Evolutionary conservation across 1,140 invertebrate genomes (phyloP), one percentile per base, ranked within the genome.

Genomic region (Caenorhabditis inopinata): DNA sequence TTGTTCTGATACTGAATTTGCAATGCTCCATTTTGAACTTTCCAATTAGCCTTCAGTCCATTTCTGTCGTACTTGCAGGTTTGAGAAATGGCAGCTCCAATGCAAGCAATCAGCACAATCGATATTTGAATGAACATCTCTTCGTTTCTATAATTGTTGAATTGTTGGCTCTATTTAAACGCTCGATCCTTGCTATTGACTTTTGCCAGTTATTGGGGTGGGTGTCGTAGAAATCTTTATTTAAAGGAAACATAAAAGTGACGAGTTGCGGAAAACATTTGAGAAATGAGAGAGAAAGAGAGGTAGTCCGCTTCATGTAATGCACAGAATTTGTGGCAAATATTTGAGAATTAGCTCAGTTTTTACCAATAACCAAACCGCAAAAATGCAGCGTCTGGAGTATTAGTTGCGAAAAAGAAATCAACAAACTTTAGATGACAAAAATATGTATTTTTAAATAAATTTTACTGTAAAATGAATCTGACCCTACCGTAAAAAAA

Each of bases 251-350:
- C 58, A 68, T 7, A 68, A 68, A 68, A 18, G 32, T 68, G 58
- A 68, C 32, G 58, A 68, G n/a, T 68, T n/a, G n/a, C n/a, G 58
- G 58, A 38, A 68, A 68, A 68, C 58, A 68, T 23, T 38, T 38
- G 32, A 38, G n/a, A 68, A 21, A 38, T 16, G 12, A 12, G 11
- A 16, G 4, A 21, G 27, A 16, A 4, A 21, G 27, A 29, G 51
- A 58, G n/a, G n/a, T n/a, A n/a, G n/a, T n/a, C n/a, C n/a, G n/a
- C n/a, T n/a, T 9, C 7, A 51, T 25, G 21, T 9, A 51, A 7
- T 42, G 21, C 7, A 51, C 21, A 62, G 29, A 35, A 62, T 25
- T 6, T 62, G 53, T 68, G 58, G 58, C 58, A 68, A 68, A 68
- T 68, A 68, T 68, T 68, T 68, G 58, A 68, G 21, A 51, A 51